Percentiles rank a stretch among this genome's conserved stretches.
These are phyloP conservation scores for Sinocyclocheilus anophthalmus DNA, from an alignment of 2,113 vertebrate genomes.

Conservation along the genomic window DNA sequence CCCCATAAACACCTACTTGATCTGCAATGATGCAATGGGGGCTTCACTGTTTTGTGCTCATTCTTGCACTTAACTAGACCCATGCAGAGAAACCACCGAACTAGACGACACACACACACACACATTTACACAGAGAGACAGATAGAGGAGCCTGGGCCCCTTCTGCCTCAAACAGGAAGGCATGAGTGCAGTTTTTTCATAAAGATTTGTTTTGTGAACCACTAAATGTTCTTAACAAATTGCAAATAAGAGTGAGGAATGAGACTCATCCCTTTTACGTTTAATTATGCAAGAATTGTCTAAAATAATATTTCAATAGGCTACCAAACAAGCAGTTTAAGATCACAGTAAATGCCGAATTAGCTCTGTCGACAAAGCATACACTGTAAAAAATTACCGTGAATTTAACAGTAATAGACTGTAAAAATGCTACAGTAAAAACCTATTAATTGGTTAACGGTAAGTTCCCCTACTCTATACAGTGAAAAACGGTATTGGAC, in stretches of 20 bases:
- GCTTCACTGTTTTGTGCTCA: conserved; percentile 11
- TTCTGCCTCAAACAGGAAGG: conserved; percentile 46
- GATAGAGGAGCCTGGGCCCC: not conserved
- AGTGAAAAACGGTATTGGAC: too few relatives aligned
- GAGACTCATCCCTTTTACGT: not conserved
- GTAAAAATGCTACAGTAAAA: too few relatives aligned
- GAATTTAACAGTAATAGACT: too few relatives aligned
- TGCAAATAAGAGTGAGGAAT: not conserved
- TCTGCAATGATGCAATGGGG: not conserved
- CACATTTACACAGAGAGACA: conserved; percentile 33
- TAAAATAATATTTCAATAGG: conserved; percentile 3
- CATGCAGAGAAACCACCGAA: conserved; percentile 58
- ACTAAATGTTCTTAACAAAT: not conserved
- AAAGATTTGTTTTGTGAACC: not conserved
- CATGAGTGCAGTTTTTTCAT: not conserved
- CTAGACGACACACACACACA: conserved; percentile 46
- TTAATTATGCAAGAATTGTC: not conserved
- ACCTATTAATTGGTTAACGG: too few relatives aligned
- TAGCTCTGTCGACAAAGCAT: not conserved
- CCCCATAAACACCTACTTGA: conserved; percentile 1
- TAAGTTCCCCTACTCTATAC: too few relatives aligned
- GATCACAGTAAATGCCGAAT: not conserved
- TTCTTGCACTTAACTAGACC: not conserved
- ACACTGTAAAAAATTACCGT: too few relatives aligned
- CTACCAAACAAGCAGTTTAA: not conserved